Base-by-base conservation (phyloP, 2,888 invertebrate genomes). In the Ganaspis brasiliensis region DNA sequence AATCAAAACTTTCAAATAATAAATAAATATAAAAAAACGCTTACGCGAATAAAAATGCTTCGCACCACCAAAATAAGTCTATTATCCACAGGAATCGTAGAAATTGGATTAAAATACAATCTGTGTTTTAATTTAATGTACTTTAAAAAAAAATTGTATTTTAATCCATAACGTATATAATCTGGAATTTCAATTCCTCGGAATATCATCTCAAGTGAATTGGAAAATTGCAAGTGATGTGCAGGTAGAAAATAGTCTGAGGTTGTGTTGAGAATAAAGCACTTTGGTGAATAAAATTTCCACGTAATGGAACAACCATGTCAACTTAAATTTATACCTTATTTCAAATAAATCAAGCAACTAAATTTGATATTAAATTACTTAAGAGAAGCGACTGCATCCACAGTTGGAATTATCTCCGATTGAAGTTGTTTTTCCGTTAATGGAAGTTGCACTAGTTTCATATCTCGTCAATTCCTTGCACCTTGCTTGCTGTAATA, bases 381-480 rank as follows among this genome's bases (percentile, higher is more conserved):
- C 73, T 91, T 91, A 92, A 83, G 91, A 89, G 83, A 92, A 84
- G 73, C 91, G 87, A 83, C 88, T 91, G 81, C 91, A 91, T 86
- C 93, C 92, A 87, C 95, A 96, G 88, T 94, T 95, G 73, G 93
- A 94, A 77, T 93, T 93, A 86, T 95, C 95, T 75, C 94, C 94
- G 52, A 95, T 93, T 9, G 95, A 93, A 70, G 95, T 94, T 19
- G 95, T 95, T 89, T 95, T 94, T 49, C 95, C 95, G 86, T 95
- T 95, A 85, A 96, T 94, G 56, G 94, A 94, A 35, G 95, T 95
- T 86, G 94, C 92, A 87, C 94, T 95, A 70, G 94, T 94, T 86
- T 96, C 96, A 87, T 96, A 96, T 89, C 96, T 94, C 35, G 96
- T 95, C 83, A 96, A 91, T 92, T 96, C 97, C 92, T 96, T 96